Evolutionary conservation across 2,113 vertebrate genomes (phyloP).

Genomic region (Varanus salvator): DNA sequence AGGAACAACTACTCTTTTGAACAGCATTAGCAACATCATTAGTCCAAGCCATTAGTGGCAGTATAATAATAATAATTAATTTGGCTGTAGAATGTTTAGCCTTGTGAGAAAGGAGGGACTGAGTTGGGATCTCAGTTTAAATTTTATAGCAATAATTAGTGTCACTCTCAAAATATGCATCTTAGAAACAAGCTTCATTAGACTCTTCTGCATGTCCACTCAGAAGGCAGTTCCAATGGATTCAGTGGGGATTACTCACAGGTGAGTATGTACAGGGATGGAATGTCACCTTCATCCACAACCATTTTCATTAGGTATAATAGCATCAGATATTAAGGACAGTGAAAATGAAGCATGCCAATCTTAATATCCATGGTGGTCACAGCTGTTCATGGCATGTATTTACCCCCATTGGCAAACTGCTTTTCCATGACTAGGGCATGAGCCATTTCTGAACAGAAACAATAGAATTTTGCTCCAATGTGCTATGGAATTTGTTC

Average conservation of each 20-base stretch:
- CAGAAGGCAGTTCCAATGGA: too few relatives aligned
- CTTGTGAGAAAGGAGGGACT: not conserved
- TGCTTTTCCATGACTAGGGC: not conserved
- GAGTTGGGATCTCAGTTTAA: not conserved
- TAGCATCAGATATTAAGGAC: not conserved
- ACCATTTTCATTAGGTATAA: not conserved
- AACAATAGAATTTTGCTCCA: not conserved
- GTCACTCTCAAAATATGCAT: not conserved
- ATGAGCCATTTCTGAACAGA: not conserved
- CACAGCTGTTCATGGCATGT: not conserved
- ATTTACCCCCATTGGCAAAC: not conserved
- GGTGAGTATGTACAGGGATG: not conserved
- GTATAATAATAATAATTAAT: constrained; percentile 31
- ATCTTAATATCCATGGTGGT: not conserved
- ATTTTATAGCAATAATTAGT: not conserved
- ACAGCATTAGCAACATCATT: constrained; percentile 36
- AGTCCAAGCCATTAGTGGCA: constrained; percentile 44
- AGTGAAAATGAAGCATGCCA: not conserved
- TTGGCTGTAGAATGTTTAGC: not conserved
- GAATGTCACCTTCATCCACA: not conserved
- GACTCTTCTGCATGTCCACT: too few relatives aligned
- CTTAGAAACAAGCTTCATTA: not conserved
- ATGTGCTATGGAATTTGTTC: not conserved
- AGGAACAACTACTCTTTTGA: not conserved
- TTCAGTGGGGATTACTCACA: too few relatives aligned